Conservation (phyloP, 2,113 vertebrate genomes). For the Turdus rufiventris region DNA sequence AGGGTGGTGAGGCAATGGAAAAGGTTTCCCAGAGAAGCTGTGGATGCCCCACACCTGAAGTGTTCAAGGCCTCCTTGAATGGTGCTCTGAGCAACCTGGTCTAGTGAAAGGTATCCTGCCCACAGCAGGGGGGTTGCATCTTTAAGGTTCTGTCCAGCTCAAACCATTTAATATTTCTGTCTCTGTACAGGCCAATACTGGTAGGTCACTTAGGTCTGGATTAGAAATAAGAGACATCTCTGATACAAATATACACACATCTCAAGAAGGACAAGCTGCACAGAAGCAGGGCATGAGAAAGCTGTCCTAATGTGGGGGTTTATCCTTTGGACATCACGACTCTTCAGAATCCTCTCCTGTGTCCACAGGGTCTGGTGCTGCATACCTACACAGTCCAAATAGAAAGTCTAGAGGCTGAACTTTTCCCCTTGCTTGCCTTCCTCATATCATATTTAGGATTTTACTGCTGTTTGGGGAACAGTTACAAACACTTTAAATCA, state of each 20-base stretch:
- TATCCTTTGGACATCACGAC: accelerated
- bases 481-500: conserved; percentile 39
- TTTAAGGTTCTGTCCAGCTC: neutral
- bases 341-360: neutral
- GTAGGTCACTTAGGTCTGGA: neutral
- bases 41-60: neutral
- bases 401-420: neutral
- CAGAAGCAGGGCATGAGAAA: neutral
- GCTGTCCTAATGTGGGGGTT: accelerated
- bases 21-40: neutral
- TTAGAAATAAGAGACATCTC: neutral
- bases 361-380: neutral
- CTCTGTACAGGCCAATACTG: neutral
- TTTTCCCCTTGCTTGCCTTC: neutral
- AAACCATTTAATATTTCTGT: neutral
- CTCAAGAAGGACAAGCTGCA: neutral
- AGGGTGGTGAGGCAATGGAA: neutral
- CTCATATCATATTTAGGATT: conserved; percentile 31
- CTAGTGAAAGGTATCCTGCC: neutral
- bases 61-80: neutral
- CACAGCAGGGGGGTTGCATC: neutral
- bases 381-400: accelerated
- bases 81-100: neutral
- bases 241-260: accelerated
- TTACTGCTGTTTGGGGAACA: neutral